Conservation (phyloP, 2,113 vertebrate genomes). For the Syrrhaptes paradoxus region DNA sequence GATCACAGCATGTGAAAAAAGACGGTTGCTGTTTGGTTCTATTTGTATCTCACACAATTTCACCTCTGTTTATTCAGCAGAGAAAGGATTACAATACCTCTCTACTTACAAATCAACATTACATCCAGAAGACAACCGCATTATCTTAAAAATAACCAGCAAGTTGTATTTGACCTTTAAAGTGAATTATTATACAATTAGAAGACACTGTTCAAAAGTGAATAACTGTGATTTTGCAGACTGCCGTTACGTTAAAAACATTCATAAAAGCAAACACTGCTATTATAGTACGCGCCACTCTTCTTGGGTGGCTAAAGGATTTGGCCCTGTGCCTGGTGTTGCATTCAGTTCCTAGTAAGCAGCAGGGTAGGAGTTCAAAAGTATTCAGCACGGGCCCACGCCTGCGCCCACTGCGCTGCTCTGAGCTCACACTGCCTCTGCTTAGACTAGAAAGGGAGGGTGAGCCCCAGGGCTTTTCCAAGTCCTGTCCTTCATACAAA, state of each 20-base stretch:
- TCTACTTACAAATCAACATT: not conserved
- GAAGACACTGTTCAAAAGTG: not conserved
- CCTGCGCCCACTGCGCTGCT: not conserved
- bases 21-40: not conserved
- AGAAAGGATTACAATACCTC: slow-evolving; percentile 25
- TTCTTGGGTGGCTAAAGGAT: slow-evolving; percentile 56
- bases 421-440: not conserved
- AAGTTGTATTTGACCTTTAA: slow-evolving; percentile 31
- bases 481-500: not conserved
- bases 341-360: slow-evolving; percentile 34
- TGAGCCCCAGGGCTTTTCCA: not conserved
- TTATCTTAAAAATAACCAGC: slow-evolving; percentile 35
- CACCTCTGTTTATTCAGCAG: slow-evolving; percentile 27
- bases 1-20: slow-evolving; percentile 8
- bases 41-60: slow-evolving; percentile 24
- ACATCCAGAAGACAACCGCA: not conserved
- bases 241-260: slow-evolving; percentile 14
- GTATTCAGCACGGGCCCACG: not conserved
- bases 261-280: slow-evolving; percentile 24
- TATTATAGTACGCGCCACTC: slow-evolving; percentile 33
- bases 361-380: not conserved
- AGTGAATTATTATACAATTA: slow-evolving; percentile 26
- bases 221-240: slow-evolving; percentile 7
- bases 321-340: slow-evolving; percentile 18
- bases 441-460: not conserved